phyloP scores from a whole-genome alignment of 2,888 invertebrate species.

The Lepidocyrtoides sp. region DNA sequence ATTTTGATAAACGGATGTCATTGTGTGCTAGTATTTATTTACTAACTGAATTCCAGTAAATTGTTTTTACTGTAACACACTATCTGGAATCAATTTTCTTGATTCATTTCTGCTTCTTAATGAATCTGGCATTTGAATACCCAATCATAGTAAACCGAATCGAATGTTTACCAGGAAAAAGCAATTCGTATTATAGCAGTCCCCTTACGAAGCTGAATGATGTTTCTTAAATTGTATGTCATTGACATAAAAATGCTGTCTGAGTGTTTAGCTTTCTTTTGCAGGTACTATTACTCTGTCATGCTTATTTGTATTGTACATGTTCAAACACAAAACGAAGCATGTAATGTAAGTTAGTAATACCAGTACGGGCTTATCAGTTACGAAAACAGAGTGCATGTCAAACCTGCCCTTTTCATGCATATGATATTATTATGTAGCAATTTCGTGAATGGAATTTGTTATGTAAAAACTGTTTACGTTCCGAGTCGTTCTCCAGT shows the following conservation, averaged over 20 bases:
- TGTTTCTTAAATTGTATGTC: not conserved
- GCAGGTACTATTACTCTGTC: too few species aligned
- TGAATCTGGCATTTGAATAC: conserved; percentile 42
- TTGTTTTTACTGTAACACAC: not conserved
- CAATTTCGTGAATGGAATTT: not conserved
- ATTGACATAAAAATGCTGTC: not conserved
- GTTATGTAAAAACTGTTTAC: not conserved
- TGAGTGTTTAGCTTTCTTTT: too few species aligned
- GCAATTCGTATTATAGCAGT: too few species aligned
- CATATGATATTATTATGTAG: too few species aligned
- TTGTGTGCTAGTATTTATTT: too few species aligned
- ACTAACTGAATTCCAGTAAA: too few species aligned
- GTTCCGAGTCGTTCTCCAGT: not conserved
- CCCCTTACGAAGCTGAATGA: not conserved
- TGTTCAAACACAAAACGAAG: not conserved
- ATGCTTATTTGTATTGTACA: not conserved
- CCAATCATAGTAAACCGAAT: too few species aligned
- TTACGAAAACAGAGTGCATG: not conserved
- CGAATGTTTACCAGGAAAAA: not conserved
- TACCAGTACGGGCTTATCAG: not conserved
- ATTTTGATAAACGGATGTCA: too few species aligned
- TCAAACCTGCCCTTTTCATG: not conserved
- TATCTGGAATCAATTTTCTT: not conserved
- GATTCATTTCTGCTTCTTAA: not conserved
- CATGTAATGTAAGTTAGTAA: not conserved